phyloP scores from a whole-genome alignment of 2,888 invertebrate genomes.

The Trissolcus brochymenae region DNA sequence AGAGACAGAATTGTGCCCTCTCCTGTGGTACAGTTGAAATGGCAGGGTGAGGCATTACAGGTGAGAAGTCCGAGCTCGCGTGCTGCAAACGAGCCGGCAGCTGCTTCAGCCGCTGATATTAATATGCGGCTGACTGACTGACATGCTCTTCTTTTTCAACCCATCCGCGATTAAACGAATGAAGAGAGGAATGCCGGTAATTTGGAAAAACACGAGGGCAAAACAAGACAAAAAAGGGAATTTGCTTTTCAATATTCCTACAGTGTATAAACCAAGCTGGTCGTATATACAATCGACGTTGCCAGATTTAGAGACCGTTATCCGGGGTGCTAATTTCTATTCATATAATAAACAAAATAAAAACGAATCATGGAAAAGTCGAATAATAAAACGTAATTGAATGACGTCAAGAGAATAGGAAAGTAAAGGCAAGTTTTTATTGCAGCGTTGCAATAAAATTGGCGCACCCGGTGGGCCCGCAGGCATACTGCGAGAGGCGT shows the following conservation, averaged over 20 bases:
- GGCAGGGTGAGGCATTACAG: slow-evolving; percentile 72
- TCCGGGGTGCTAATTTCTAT: background rate
- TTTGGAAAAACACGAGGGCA: slow-evolving; percentile 38
- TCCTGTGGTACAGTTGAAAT: slow-evolving; percentile 33
- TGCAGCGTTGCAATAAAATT: slow-evolving; percentile 30
- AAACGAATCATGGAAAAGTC: background rate
- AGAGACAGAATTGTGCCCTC: slow-evolving; percentile 32
- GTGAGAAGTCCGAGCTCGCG: slow-evolving; percentile 73
- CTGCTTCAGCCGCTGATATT: slow-evolving; percentile 71
- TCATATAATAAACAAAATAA: background rate
- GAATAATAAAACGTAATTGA: slow-evolving; percentile 38
- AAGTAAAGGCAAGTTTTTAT: slow-evolving; percentile 23
- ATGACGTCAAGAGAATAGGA: slow-evolving; percentile 18
- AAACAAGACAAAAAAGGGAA: slow-evolving; percentile 10
- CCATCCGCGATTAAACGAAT: slow-evolving; percentile 43
- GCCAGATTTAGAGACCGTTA: slow-evolving; percentile 30
- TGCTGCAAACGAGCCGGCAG: slow-evolving; percentile 75
- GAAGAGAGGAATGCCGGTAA: slow-evolving; percentile 38
- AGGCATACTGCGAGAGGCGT: slow-evolving; percentile 30
- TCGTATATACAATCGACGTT: slow-evolving; percentile 38
- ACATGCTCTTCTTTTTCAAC: slow-evolving; percentile 64
- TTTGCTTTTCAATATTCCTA: slow-evolving; percentile 26
- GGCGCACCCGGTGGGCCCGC: slow-evolving; percentile 29
- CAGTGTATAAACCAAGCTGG: slow-evolving; percentile 24
- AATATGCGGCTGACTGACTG: slow-evolving; percentile 73